phyloP scores from a whole-genome alignment of 2,113 vertebrate genomes.

The Cebus imitator region DNA sequence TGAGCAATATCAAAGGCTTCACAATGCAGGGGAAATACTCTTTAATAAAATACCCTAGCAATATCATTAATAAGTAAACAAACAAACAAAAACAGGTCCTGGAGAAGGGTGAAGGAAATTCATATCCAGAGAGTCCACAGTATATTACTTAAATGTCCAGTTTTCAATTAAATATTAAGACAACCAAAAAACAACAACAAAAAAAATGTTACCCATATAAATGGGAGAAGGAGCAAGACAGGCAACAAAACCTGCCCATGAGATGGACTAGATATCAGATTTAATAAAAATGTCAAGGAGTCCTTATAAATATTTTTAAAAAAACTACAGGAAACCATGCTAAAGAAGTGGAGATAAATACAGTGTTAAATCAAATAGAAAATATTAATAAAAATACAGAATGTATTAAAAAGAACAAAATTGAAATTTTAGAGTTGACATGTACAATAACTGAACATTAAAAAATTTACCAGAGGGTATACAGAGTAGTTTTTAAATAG shows the following conservation, averaged over 20 bases:
- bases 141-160: background rate
- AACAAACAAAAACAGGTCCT: background rate
- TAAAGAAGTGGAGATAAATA: background rate
- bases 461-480: background rate
- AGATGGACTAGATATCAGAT: background rate
- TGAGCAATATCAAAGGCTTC: background rate
- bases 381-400: background rate
- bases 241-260: background rate
- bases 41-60: no score
- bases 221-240: background rate
- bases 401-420: background rate
- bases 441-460: background rate
- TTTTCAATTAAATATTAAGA: background rate
- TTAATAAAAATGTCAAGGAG: background rate
- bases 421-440: background rate
- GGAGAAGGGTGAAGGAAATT: background rate
- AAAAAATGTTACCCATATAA: background rate
- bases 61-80: background rate
- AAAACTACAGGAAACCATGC: background rate
- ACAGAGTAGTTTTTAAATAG: background rate
- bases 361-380: background rate
- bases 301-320: background rate
- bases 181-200: background rate
- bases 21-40: background rate
- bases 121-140: background rate